Evolutionary conservation across 2,888 invertebrate species (phyloP).

Genomic region (Lithodes maja): DNA sequence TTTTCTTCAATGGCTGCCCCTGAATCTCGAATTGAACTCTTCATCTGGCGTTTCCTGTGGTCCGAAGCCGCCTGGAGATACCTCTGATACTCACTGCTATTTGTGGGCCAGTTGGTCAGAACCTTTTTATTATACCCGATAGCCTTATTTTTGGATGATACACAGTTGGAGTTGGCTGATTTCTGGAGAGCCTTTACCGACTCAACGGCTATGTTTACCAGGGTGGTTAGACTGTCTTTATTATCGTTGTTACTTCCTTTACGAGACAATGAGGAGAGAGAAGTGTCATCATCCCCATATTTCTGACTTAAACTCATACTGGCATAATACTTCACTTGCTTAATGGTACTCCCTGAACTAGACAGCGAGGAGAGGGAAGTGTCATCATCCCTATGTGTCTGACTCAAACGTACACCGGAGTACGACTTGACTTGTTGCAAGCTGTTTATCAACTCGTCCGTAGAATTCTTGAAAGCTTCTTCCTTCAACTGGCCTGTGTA

Average conservation of each 20-base stretch:
- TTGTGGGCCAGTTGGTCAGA: slow-evolving; percentile 45
- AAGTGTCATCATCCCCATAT: background rate
- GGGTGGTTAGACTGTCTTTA: background rate
- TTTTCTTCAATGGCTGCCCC: slow-evolving; percentile 25
- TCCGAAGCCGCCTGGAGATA: slow-evolving; percentile 2
- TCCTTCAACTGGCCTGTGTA: slow-evolving; percentile 26
- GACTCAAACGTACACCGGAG: slow-evolving; percentile 22
- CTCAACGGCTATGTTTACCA: background rate
- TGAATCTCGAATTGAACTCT: slow-evolving; percentile 21
- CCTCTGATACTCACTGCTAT: slow-evolving; percentile 41
- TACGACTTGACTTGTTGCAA: slow-evolving; percentile 28
- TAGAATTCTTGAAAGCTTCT: background rate
- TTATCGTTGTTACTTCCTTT: slow-evolving; percentile 22
- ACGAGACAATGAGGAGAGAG: background rate
- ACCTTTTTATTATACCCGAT: slow-evolving; percentile 32
- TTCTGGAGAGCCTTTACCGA: slow-evolving; percentile 23
- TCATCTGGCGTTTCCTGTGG: background rate
- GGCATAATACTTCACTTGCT: slow-evolving; percentile 35
- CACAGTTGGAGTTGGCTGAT: background rate
- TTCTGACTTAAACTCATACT: slow-evolving; percentile 2
- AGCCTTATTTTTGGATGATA: background rate
- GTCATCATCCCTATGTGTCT: background rate
- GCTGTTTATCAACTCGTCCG: slow-evolving; percentile 25
- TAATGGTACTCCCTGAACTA: background rate
- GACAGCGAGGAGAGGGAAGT: slow-evolving; percentile 13